Percentiles rank a stretch among this genome's conserved stretches.
Evolutionary conservation across 1,140 invertebrate species (phyloP).

Genomic region (Papilio polyxenes): DNA sequence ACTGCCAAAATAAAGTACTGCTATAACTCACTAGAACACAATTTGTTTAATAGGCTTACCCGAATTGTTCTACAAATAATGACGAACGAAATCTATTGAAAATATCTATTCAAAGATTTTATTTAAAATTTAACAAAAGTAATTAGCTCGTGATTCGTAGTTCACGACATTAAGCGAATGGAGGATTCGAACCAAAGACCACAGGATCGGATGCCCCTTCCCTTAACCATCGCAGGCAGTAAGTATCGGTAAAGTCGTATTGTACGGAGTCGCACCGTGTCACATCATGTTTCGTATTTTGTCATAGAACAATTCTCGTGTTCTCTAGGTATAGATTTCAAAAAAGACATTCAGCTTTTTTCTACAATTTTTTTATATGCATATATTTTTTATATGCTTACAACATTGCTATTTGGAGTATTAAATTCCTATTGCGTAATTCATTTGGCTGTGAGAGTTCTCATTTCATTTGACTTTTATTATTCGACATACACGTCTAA

Average conservation of each 20-base stretch:
- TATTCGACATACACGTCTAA: not conserved
- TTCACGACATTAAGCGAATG: too few species aligned
- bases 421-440: not conserved
- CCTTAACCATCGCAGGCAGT: not conserved
- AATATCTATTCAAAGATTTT: not conserved
- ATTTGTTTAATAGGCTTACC: conserved; percentile 5
- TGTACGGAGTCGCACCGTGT: too few species aligned
- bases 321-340: too few species aligned
- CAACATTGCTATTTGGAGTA: not conserved
- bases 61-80: not conserved
- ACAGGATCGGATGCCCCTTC: too few species aligned
- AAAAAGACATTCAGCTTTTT: too few species aligned
- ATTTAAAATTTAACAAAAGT: not conserved
- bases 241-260: too few species aligned
- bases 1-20: not conserved
- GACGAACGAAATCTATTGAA: not conserved
- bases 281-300: too few species aligned
- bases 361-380: too few species aligned
- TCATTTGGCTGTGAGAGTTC: conserved; percentile 3
- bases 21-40: conserved; percentile 11
- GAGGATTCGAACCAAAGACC: too few species aligned
- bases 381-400: not conserved
- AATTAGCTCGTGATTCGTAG: too few species aligned
- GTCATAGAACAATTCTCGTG: too few species aligned
- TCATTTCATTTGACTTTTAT: conserved; percentile 9